Evolutionary conservation across 2,888 invertebrate genomes (phyloP).

Genomic region (Serrognathus titanus): DNA sequence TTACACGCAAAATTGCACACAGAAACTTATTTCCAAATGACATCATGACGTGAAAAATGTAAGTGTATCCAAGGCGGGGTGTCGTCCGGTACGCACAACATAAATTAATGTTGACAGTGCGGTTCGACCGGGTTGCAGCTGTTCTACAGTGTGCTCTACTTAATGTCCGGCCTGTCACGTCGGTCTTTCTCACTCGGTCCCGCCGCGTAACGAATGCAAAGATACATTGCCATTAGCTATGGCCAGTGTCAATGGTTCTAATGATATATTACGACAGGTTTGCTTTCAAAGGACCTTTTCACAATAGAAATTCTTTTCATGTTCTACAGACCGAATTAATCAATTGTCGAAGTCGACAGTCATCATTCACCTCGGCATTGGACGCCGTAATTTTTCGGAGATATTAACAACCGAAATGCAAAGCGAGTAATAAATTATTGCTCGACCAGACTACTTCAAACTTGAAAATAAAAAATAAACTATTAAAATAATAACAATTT

Average conservation of each 20-base stretch:
- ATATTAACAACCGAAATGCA: too few species aligned
- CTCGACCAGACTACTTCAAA: too few species aligned
- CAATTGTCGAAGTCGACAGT: conserved; percentile 42
- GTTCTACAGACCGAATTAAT: conserved; percentile 42
- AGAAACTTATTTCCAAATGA: background rate
- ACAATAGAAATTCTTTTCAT: conserved; percentile 33
- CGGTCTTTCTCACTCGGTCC: conserved; percentile 24
- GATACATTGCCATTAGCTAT: conserved; percentile 49
- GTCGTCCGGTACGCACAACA: conserved; percentile 24
- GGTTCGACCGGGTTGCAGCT: conserved; percentile 19
- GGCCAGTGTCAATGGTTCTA: conserved; percentile 27
- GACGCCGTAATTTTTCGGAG: too few species aligned
- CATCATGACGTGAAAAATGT: conserved; percentile 5
- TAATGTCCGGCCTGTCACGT: conserved; percentile 44
- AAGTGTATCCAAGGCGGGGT: conserved; percentile 23
- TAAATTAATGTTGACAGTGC: conserved; percentile 28
- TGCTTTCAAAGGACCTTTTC: conserved; percentile 32
- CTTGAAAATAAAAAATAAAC: too few species aligned
- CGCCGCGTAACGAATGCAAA: conserved; percentile 45
- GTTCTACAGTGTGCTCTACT: conserved; percentile 29
- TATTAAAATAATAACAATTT: too few species aligned
- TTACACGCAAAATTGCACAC: conserved; percentile 8
- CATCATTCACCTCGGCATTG: conserved; percentile 35
- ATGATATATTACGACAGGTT: conserved; percentile 45
- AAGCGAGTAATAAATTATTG: too few species aligned